A percentile compares a stretch with the other conserved stretches of the same genome.
These are phyloP conservation scores for Megatriorchis doriae DNA, from an alignment of 2,113 vertebrate genomes.

Conservation along the genomic window DNA sequence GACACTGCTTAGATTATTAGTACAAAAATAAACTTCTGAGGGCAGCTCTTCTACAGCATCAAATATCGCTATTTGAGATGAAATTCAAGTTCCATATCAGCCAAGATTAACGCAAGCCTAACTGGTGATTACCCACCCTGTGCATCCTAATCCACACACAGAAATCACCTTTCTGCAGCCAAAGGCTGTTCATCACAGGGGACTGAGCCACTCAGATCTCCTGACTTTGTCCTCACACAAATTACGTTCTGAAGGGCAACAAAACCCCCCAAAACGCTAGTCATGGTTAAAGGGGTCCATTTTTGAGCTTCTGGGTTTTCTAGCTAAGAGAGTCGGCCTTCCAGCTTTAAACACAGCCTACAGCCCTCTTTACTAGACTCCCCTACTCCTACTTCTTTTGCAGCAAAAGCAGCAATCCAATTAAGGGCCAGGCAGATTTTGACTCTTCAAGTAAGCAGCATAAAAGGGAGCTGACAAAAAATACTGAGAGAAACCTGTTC, in stretches of 20 bases:
- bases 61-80: neutral
- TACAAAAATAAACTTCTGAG: neutral
- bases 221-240: neutral
- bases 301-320: neutral
- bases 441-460: neutral
- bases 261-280: rapidly evolving
- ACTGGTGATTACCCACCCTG: neutral
- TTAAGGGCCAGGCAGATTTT: neutral
- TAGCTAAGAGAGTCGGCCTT: neutral
- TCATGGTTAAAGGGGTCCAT: neutral
- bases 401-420: neutral
- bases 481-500: neutral
- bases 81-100: neutral
- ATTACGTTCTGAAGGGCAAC: rapidly evolving
- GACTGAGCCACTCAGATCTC: rapidly evolving
- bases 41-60: neutral
- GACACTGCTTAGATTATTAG: neutral
- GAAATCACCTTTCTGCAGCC: neutral
- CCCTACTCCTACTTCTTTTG: neutral
- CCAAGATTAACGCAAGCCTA: neutral
- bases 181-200: neutral
- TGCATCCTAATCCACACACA: rapidly evolving
- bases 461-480: neutral
- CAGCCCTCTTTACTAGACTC: neutral
- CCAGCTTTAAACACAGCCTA: neutral